Base-by-base conservation (phyloP, 2,888 invertebrate species). In the Caenorhabditis sulstoni region DNA sequence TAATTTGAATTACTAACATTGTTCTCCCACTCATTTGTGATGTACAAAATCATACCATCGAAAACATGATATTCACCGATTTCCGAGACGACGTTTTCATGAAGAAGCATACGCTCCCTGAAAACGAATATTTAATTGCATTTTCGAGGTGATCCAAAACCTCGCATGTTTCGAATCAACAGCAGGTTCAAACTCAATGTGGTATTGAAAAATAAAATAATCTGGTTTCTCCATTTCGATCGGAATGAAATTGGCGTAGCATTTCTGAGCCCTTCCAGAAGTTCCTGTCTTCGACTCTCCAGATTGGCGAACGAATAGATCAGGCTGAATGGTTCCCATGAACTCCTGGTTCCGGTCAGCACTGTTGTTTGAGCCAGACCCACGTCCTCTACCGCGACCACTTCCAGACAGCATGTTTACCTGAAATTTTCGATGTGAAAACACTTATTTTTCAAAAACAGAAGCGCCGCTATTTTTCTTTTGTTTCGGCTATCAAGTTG, bases 11-110 rank as follows among this genome's bases (percentile, higher is more conserved):
- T 47, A 50, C 68, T 41, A 11, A 74, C 79, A 12, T 62, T 64
- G 41, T 66, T 55, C 22, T 76, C 47, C 78, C 81, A 79, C 16
- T 79, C 79, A 0, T 62, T 23, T 0, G 71, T 81, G 44, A 81
- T 44, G 39, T 85, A 85, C n/a, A 85, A 50, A 35, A 85, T 85
- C 83, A 82, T 83, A 49, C 85, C 86, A 44, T 86, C 86, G 81
- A 91, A 91, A 55, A 88, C 81, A 29, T 77, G 73, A 22, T 64
- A 65, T 7, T 71, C 47, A 2, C 81, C 85, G 12, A 81, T 79
- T 22, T 81, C 81, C 3, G 16, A 11, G n/a, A 53, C 35, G 11
- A 83, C 59, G 8, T 58, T 61, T 1, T 44, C 23, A 57, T 75
- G 66, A 5, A 47, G 45, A 4, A 83, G 71, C 58, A 83, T 80